A percentile compares a stretch with the other conserved stretches of the same genome.
These are phyloP conservation scores for Stomatorhinus walkeri DNA, from an alignment of 2,797 vertebrate species.

Conservation along the genomic window DNA sequence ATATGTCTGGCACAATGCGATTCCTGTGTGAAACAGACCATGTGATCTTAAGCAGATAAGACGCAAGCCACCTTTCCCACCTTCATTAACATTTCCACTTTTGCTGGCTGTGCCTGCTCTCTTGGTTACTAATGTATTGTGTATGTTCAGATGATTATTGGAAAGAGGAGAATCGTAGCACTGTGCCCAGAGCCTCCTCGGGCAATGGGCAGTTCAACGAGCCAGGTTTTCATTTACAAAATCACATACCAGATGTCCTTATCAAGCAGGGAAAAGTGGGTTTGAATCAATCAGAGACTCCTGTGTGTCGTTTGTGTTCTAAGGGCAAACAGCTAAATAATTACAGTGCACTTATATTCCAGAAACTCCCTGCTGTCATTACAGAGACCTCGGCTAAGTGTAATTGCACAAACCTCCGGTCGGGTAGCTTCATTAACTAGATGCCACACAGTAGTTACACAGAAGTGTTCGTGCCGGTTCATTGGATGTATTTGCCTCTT, in stretches of 20 bases:
- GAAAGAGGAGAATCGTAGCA: neutral
- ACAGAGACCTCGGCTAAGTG: neutral
- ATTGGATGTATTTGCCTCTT: neutral
- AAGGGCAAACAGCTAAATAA: neutral
- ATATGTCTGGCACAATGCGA: neutral
- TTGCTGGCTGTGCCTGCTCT: neutral
- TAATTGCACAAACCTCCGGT: neutral
- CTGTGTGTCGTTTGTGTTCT: neutral
- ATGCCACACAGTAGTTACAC: neutral
- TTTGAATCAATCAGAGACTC: neutral
- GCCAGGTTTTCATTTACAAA: neutral
- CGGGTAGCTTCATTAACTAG: neutral
- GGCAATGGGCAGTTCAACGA: neutral
- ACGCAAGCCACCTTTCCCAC: neutral
- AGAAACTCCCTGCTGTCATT: neutral
- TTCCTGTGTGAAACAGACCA: neutral
- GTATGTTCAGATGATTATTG: neutral
- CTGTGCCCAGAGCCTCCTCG: neutral
- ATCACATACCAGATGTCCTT: neutral
- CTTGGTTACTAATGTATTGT: neutral
- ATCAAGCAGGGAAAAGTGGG: neutral
- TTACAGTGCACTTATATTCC: neutral
- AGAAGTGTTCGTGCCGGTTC: neutral
- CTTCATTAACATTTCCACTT: neutral
- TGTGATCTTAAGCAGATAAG: neutral